Conservation (phyloP, 2,888 invertebrate genomes). For the Watsonalla cultraria region DNA sequence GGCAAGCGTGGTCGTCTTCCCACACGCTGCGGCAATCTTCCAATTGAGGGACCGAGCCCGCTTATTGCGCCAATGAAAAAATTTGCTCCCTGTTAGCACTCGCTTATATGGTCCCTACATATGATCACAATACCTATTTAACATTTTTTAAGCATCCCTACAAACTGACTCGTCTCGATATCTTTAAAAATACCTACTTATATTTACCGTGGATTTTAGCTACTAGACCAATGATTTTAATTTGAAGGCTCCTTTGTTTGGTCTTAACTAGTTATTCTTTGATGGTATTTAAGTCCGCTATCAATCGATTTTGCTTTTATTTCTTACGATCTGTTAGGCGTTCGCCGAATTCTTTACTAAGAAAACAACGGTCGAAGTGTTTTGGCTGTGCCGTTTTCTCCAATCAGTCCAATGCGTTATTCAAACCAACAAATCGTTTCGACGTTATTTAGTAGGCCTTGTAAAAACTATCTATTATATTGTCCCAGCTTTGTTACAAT, state of each 20-base stretch:
- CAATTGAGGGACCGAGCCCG: slow-evolving; percentile 70
- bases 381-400: too few species aligned
- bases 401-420: background rate
- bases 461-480: slow-evolving; percentile 44
- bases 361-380: too few species aligned
- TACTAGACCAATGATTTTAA: too few species aligned
- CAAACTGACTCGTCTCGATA: background rate
- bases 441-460: slow-evolving; percentile 49
- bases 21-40: slow-evolving; percentile 68
- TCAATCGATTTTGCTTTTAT: too few species aligned
- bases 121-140: slow-evolving; percentile 13
- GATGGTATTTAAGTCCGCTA: too few species aligned
- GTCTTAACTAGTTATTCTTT: too few species aligned
- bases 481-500: slow-evolving; percentile 32
- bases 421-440: slow-evolving; percentile 4
- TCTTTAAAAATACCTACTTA: too few species aligned
- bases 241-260: too few species aligned
- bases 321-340: too few species aligned
- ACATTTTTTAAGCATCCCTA: background rate
- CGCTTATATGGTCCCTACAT: slow-evolving; percentile 15
- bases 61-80: slow-evolving; percentile 76
- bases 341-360: too few species aligned
- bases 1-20: slow-evolving; percentile 69
- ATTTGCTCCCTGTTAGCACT: slow-evolving; percentile 49
- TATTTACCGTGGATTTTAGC: too few species aligned